Conservation (phyloP, 2,113 vertebrate genomes). For the Aegotheles bennettii region DNA sequence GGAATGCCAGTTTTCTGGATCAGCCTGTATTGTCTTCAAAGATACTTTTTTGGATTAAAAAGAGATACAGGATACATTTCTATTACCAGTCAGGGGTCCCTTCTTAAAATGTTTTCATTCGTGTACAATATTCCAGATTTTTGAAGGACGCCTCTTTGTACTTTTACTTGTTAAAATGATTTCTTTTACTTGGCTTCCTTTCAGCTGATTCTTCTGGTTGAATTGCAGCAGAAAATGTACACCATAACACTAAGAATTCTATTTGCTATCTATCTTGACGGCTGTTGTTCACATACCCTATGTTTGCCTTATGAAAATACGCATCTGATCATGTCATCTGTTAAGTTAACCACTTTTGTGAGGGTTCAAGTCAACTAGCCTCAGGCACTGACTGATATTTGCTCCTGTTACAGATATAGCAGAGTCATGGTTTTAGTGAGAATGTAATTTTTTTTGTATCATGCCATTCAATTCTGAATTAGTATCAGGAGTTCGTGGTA, state of each 20-base stretch:
- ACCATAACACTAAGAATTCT: background rate
- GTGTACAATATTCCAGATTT: background rate
- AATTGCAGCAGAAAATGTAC: background rate
- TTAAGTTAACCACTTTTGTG: background rate
- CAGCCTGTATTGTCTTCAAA: background rate
- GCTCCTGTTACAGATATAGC: background rate
- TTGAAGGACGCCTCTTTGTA: background rate
- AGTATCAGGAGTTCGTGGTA: background rate
- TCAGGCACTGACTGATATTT: background rate
- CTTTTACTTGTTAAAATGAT: background rate
- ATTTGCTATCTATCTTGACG: constrained; percentile 27
- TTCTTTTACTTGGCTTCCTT: background rate
- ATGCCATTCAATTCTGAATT: background rate
- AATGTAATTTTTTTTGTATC: background rate
- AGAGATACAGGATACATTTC: background rate
- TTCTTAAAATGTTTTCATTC: background rate
- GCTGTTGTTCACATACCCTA: constrained; percentile 7
- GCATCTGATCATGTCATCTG: constrained; percentile 9
- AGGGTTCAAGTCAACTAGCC: constrained; percentile 14
- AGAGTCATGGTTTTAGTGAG: background rate
- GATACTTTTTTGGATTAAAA: background rate
- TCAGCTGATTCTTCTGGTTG: background rate
- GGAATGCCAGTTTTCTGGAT: background rate
- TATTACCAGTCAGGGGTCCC: fast-evolving
- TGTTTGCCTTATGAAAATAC: constrained; percentile 21